Evolutionary conservation across 2,888 invertebrate genomes (phyloP), one percentile per base, ranked within the genome.

Genomic region (Perizoma affinitatum): DNA sequence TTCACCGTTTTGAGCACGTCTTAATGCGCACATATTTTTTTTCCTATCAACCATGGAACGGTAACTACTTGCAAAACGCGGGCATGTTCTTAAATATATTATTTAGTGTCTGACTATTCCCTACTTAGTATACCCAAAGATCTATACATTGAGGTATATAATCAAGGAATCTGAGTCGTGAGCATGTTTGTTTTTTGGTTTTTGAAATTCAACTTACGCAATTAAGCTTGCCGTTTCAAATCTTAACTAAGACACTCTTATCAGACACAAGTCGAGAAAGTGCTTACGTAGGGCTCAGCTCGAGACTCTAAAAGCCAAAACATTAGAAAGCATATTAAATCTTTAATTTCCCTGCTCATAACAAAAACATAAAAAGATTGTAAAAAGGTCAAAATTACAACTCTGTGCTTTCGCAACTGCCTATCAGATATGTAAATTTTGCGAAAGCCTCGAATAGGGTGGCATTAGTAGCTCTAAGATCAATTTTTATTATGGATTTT

Each of bases 401-500:
- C 60, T 68, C 68, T 86, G 80, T 77, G 64, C 77, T 70, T 65
- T 70, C 70, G 73, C 68, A 90, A 82, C 90, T 86, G 79, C 83
- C 86, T 90, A 92, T 92, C 88, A 90, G 78, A 74, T 86, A 92
- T 92, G 91, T 88, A 83, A 92, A 92, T 92, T 81, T 73, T 46
- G 55, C 42, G 62, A 67, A 72, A 75, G 80, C 79, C 72, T 77
- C 80, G 76, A 84, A 80, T 78, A 73, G 74, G 69, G 75, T 82
- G 76, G 78, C 72, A 86, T 88, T 87, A 88, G 81, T 75, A 75
- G 79, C 76, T 75, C 75, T 84, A 84, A 83, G 84, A 79, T 69
- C 75, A 72, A 75, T 75, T 76, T 72, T 76, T 74, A 72, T 55
- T 81, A 83, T 82, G 77, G 72, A 58, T 65, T 66, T 77, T 76